Base-by-base conservation (phyloP, 2,888 invertebrate genomes). In the Ophonus ardosiacus region DNA sequence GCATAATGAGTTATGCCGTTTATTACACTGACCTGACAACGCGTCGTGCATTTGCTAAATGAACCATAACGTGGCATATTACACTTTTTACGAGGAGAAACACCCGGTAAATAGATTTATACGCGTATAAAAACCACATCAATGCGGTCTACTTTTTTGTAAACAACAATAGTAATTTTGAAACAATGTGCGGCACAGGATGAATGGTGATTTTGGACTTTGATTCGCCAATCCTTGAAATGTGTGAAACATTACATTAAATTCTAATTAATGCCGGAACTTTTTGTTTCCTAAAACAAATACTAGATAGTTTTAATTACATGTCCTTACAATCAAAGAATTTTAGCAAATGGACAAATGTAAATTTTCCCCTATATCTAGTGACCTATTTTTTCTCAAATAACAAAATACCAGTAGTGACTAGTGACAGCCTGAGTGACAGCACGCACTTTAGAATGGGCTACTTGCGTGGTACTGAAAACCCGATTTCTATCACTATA, bases 1-100 rank as follows among this genome's bases (percentile, higher is more conserved):
- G 31, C 15, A 68, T 68, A 68, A 68, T 68, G 68, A 68, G 68
- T 68, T 68, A 68, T 68, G 68, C 15, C 68, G 68, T 68, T 68
- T 68, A 68, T 68, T 68, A 68, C 68, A 7, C 15, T 15, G 68
- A 68, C 38, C 31, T 10, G 63, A 68, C 68, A 68, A 68, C 6
- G 38, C 68, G 68, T 13, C 68, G 18, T 68, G 15, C 31, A 68
- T 68, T 68, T 68, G 31, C 15, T 31, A 68, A 68, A 68, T 68
- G 31, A 68, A 68, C 68, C 68, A 68, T 68, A 68, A 31, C 68
- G 21, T n/a, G 31, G n/a, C 38, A 38, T 68, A 68, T 68, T 68
- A 31, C 24, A 68, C 38, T 68, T 68, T 38, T 68, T 68, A 68
- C 24, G 15, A 38, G 15, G 15, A 68, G 68, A 31, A 31, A n/a